Conservation (phyloP, 1,140 invertebrate genomes). For the Solenopsis fugax region DNA sequence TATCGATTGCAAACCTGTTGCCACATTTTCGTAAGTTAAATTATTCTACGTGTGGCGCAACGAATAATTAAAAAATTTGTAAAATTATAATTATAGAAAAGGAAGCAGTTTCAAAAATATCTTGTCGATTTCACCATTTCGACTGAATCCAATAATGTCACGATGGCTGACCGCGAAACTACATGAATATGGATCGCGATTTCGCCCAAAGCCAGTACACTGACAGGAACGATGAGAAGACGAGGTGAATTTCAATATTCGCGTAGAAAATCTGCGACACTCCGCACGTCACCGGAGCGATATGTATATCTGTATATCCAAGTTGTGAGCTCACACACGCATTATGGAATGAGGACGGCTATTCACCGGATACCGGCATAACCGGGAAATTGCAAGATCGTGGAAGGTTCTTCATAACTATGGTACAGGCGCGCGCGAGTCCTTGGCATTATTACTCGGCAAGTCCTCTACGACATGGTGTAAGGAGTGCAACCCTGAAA, state of each 20-base stretch:
- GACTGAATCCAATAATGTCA: background rate
- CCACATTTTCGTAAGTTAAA: background rate
- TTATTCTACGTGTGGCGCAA: background rate
- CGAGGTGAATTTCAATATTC: slow-evolving; percentile 47
- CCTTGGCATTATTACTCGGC: slow-evolving; percentile 58
- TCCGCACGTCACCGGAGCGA: background rate
- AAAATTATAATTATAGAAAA: background rate
- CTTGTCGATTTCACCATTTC: background rate
- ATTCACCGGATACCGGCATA: slow-evolving; percentile 59
- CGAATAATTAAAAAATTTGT: background rate
- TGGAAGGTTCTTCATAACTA: slow-evolving; percentile 68
- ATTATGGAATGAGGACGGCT: slow-evolving; percentile 56
- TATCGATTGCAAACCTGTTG: background rate
- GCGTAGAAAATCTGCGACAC: slow-evolving; percentile 40
- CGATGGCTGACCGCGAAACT: background rate
- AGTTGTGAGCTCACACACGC: slow-evolving; percentile 22
- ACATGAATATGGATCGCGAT: background rate
- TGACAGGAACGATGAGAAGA: background rate
- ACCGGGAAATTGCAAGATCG: slow-evolving; percentile 68
- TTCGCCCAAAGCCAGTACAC: background rate
- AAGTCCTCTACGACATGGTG: slow-evolving; percentile 42
- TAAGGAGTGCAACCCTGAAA: slow-evolving; percentile 57
- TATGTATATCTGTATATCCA: slow-evolving; percentile 30
- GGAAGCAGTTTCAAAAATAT: background rate
- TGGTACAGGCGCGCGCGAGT: slow-evolving; percentile 8